Evolutionary conservation across 92 coral and sea anemone species (phyloP), one percentile per base, ranked within the genome.

Genomic region (Micromussa lordhowensis): DNA sequence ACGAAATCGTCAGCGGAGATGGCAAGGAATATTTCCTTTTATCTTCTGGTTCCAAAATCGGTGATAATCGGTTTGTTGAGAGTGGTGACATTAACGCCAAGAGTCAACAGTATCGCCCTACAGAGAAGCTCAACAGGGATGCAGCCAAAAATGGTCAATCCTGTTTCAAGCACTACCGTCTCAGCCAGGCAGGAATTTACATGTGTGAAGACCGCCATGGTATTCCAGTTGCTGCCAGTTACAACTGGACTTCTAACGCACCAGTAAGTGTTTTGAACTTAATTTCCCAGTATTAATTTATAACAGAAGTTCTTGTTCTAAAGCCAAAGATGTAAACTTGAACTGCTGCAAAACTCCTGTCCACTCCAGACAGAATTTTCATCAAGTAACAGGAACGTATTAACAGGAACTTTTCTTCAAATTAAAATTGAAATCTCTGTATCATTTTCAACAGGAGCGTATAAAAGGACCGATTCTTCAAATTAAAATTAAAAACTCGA

Each of bases 171-270:
- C 82, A 88, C 79, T 92, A 78, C 59, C 88, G 90, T 6, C 73
- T 92, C 40, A 84, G 82, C 68, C 80, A 92, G 72, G 89, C 87
- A 54, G 92, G 92, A 19, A n/a, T 85, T 59, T 78, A 86, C 87
- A 92, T 89, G 88, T 92, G 92, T 34, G 92, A 92, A 63, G 83
- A 92, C 79, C 26, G 59, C 15, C 51, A 54, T 14, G 92, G 92
- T 19, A 35, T 48, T 36, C 85, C 86, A 49, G 89, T 89, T 11
- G 93, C 95, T 26, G 84, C 91, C 11, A 82, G 86, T 35, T 85
- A 38, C 12, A 80, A 90, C 86, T 90, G 93, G 93, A 85, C 83
- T 55, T 68, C 90, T 24, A 83, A 90, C 68, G 83, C 93, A 31
- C 86, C 90, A 75, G 93, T 90, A 17, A 85, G 93, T 80, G 30